Evolutionary conservation across 64 coral and sea anemone genomes (phyloP), one percentile per base, ranked within the genome.

Genomic region (Orbicella faveolata): DNA sequence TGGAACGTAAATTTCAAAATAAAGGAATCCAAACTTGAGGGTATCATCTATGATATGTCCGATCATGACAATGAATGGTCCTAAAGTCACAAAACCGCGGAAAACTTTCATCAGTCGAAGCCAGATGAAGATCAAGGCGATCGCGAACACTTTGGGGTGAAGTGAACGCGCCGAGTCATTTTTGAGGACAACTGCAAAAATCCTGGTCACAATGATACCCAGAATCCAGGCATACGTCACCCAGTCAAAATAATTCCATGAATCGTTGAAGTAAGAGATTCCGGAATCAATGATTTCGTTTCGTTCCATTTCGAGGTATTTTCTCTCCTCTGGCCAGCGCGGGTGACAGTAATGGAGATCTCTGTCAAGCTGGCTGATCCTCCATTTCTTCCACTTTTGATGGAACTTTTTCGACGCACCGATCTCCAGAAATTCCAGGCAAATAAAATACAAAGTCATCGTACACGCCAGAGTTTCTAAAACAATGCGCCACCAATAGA

Each of bases 241-340:
- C 97, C 97, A 99, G 80, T 99, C 97, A 87, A 99, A 99, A 73
- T 99, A 99, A 73, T 99, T 99, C 97, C 97, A 99, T 7, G 91
- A 83, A 55, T 95, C 94, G n/a, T 95, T 90, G 39, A 99, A 99
- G 78, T 99, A 99, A 34, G 97, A 99, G 34, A 99, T 95, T 52
- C 97, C 97, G 0, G 90, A 93, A 26, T 95, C 88, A 1, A 79
- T 75, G 26, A 99, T 89, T 30, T 95, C 91, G 11, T 75, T 33
- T 48, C 93, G 84, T 77, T 99, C 97, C 97, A 99, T 99, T 84
- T 96, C 94, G 63, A 99, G 75, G 53, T 96, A 99, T 84, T 95
- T 93, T 68, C 97, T 86, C 79, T 99, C 94, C 63, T 92, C 89
- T 34, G 95, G 95, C 95, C 95, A 97, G 10, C 95, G 69, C 61